Base-by-base conservation (phyloP, 2,797 vertebrate species). In the Coracias cyanogaster region DNA sequence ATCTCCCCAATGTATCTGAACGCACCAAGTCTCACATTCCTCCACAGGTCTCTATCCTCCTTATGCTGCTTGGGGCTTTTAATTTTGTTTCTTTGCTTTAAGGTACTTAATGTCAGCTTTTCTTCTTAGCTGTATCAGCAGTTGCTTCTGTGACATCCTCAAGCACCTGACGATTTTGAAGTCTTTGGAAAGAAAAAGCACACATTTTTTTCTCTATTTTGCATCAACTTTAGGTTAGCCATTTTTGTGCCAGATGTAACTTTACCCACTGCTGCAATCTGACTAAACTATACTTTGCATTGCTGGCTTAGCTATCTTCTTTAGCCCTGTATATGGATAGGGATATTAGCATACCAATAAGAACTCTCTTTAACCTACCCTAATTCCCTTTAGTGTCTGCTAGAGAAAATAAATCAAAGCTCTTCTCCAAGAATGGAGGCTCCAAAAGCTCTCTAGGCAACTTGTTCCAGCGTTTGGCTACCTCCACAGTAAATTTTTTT, bases 391-490 rank as follows among this genome's bases (percentile, higher is more conserved):
- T 61, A 61, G 45, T 57, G 45, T 78, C 78, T 93, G 18, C 54
- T 48, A 60, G 16, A 72, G 55, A 96, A 90, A 91, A 54, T 20
- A 3, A 86, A 65, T 20, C 66, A 69, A 86, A 84, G 13, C 7
- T 91, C 17, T 62, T 76, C 28, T 86, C 41, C 24, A 74, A 77
- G 55, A 82, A 83, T 3, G 17, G 25, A 83, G 20, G 18, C 13
- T 78, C 55, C 69, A 55, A 83, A 94, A 54, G 16, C 13, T 78
- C 16, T 64, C 41, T 20, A 67, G n/a, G 25, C 28, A 73, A 39
- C 19, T 57, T 57, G 8, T 61, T 69, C 8, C 31, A 79, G 20
- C 0, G 0, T 70, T 62, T 54, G 39, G 57, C 29, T 7, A 70
- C 12, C 20, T 7, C 2, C 8, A 43, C 9, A 31, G 21, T 31